Base-by-base conservation (phyloP, 2,888 invertebrate genomes). In the Agapostemon virescens region DNA sequence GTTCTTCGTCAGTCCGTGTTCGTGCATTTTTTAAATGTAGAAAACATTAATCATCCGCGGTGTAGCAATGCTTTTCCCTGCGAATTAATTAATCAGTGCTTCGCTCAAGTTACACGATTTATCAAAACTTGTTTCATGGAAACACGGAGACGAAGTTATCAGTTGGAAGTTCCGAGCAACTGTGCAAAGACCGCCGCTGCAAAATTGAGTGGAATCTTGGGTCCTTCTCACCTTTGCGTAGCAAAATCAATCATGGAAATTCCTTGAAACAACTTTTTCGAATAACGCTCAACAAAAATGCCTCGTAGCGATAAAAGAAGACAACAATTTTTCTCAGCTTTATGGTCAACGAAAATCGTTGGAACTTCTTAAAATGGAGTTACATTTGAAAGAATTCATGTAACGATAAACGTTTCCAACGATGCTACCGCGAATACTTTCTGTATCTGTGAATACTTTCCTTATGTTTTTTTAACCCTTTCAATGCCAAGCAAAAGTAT, bases 71-170 rank as follows among this genome's bases (percentile, higher is more conserved):
- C 26, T 26, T 67, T 42, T 20, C 66, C 26, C 23, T 26, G 2
- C n/a, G 15, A 23, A 7, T 52, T 36, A 58, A 38, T 69, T 69
- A 69, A 69, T 52, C 63, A 63, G 20, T n/a, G 63, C 36, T 36
- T 13, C 33, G 36, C 11, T n/a, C 36, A n/a, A 36, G 33, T 63
- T 36, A 20, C 63, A 20, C 63, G 63, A 63, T 63, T 63, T 11
- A 63, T 63, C 63, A 36, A 36, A 36, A 63, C 63, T 36, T n/a
- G 20, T 36, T 36, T 4, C 63, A 36, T 36, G 20, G 33, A 63
- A 63, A 36, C 33, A 63, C 33, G 13, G 9, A n/a, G 20, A 63
- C n/a, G n/a, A 36, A 63, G 36, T 36, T 63, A 36, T 63, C 63
- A 36, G 33, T 63, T 9, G 30, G 30, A 61, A 61, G 30, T 61